Conservation (phyloP, 2,888 invertebrate genomes). For the Metallyticus violacea region DNA sequence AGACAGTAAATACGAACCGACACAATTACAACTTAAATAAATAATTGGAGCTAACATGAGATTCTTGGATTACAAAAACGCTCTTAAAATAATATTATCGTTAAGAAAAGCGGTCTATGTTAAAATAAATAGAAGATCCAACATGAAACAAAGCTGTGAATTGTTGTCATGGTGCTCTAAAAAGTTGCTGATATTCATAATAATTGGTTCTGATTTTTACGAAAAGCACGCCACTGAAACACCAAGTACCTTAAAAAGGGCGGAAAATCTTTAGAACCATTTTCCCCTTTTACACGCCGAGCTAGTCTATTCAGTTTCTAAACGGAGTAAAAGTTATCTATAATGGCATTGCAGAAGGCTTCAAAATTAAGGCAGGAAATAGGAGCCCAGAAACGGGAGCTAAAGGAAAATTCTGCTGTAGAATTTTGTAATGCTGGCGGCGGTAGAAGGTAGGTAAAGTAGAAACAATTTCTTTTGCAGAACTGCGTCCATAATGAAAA, state of each 20-base stretch:
- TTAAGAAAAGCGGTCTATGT: too few relatives aligned
- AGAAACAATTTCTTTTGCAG: neutral
- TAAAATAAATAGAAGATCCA: too few relatives aligned
- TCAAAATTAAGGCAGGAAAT: neutral
- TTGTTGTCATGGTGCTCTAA: too few relatives aligned
- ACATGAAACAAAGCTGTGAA: too few relatives aligned
- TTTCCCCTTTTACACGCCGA: neutral
- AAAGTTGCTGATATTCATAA: neutral
- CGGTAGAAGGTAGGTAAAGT: neutral
- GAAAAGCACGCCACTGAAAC: neutral
- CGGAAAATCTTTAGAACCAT: neutral
- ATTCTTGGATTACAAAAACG: too few relatives aligned
- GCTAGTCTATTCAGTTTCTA: neutral
- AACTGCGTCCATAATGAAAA: neutral
- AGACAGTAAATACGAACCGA: too few relatives aligned
- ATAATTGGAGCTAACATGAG: too few relatives aligned
- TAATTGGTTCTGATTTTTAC: neutral
- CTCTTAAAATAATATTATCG: too few relatives aligned
- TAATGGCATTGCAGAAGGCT: neutral
- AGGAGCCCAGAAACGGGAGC: neutral
- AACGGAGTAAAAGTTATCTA: neutral
- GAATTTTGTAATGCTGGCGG: neutral
- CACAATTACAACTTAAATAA: too few relatives aligned
- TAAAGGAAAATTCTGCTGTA: neutral
- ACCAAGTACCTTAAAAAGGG: neutral